A percentile compares a stretch with the other conserved stretches of the same genome.
These are phyloP conservation scores for Paraescarpia echinospica DNA, from an alignment of 1,140 invertebrate species.

Conservation along the genomic window DNA sequence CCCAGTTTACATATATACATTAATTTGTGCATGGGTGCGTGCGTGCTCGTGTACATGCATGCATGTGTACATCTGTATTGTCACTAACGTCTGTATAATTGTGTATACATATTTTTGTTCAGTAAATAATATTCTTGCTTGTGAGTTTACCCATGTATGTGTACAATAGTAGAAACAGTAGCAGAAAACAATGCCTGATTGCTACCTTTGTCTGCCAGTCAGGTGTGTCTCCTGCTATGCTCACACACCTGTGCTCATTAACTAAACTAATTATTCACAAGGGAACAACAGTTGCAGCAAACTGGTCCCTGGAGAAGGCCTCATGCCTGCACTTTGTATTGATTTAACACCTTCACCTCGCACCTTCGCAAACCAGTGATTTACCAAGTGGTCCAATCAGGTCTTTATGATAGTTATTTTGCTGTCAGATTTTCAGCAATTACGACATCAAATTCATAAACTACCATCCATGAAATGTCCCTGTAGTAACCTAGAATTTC, in stretches of 20 bases:
- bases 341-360: neutral
- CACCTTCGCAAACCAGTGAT: neutral
- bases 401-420: neutral
- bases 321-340: neutral
- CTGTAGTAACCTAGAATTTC: neutral
- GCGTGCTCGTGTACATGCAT: too few species aligned
- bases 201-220: neutral
- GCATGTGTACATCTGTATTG: too few species aligned
- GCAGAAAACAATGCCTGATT: neutral
- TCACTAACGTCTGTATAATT: too few species aligned
- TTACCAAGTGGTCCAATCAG: neutral
- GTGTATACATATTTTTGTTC: neutral
- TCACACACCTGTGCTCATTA: neutral
- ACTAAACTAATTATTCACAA: conserved; percentile 1
- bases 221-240: neutral
- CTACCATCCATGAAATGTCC: neutral
- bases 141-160: neutral
- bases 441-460: neutral
- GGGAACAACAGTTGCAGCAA: neutral
- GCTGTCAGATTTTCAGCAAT: neutral
- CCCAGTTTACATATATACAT: neutral
- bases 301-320: neutral
- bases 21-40: neutral
- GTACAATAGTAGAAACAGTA: neutral
- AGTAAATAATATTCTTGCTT: neutral